Evolutionary conservation across 2,888 invertebrate genomes (phyloP).

Genomic region (Embidobia sp.): DNA sequence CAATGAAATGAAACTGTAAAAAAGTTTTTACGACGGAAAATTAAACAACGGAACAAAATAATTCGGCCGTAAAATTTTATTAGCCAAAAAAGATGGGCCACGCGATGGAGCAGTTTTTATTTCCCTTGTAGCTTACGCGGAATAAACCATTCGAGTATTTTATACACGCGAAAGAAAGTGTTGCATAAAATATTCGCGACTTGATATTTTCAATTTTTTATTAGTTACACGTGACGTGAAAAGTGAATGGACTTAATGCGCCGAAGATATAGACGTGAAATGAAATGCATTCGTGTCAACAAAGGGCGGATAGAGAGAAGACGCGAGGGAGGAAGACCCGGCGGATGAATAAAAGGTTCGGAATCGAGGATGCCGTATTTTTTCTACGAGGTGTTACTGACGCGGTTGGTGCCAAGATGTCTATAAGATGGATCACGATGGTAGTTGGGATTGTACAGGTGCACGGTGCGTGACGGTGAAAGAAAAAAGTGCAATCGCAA

Average conservation of each 20-base stretch:
- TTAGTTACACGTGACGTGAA: constrained; percentile 58
- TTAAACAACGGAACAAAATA: no score
- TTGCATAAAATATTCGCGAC: constrained; percentile 48
- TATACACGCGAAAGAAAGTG: constrained; percentile 34
- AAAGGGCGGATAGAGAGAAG: constrained; percentile 11
- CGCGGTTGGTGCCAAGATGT: constrained; percentile 34
- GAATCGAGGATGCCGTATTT: constrained; percentile 25
- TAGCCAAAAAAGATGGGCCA: no score
- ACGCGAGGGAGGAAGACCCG: neutral
- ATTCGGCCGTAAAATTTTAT: no score
- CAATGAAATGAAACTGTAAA: no score
- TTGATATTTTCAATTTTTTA: constrained; percentile 62
- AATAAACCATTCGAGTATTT: constrained; percentile 47
- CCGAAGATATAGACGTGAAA: constrained; percentile 48
- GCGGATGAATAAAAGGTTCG: constrained; percentile 38
- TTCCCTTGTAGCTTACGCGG: constrained; percentile 17
- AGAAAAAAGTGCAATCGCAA: constrained; percentile 21
- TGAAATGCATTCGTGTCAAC: constrained; percentile 56
- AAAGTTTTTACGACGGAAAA: no score
- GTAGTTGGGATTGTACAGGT: constrained; percentile 41
- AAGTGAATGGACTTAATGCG: constrained; percentile 44
- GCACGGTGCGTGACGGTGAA: constrained; percentile 23
- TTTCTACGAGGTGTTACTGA: no score
- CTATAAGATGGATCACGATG: constrained; percentile 44
- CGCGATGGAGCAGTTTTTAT: no score